phyloP scores from a whole-genome alignment of 1,140 invertebrate species.

The Helicoverpa zea region DNA sequence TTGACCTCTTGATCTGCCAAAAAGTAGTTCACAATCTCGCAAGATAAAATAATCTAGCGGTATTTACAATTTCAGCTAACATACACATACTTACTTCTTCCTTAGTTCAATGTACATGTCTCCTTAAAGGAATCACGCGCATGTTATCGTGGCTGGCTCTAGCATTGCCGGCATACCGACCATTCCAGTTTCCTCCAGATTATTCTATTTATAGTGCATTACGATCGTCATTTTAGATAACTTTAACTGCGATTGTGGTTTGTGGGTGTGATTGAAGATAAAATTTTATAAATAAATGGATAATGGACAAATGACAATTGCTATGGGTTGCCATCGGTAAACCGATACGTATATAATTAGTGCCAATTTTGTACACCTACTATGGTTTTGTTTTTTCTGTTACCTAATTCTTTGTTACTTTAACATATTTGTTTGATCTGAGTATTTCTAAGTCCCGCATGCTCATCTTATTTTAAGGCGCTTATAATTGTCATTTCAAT shows the following conservation, averaged over 20 bases:
- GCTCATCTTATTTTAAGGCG: too few relatives aligned
- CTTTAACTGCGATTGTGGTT: background rate
- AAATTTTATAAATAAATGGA: slow-evolving; percentile 3
- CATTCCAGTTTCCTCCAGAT: slow-evolving; percentile 44
- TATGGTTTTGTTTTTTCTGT: too few relatives aligned
- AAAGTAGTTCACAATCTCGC: too few relatives aligned
- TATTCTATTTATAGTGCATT: slow-evolving; percentile 37
- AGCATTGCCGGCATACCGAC: background rate
- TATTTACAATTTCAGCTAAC: too few relatives aligned
- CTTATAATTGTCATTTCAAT: background rate
- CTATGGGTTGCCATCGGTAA: too few relatives aligned
- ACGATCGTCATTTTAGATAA: slow-evolving; percentile 31
- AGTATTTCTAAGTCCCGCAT: too few relatives aligned
- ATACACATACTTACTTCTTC: background rate
- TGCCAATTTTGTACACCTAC: too few relatives aligned
- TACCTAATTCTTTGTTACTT: too few relatives aligned
- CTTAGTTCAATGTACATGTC: background rate
- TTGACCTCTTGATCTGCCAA: too few relatives aligned
- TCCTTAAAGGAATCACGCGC: slow-evolving; percentile 5
- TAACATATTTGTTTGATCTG: too few relatives aligned
- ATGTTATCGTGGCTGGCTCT: background rate
- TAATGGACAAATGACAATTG: background rate
- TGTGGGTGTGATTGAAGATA: slow-evolving; percentile 3
- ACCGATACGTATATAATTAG: too few relatives aligned
- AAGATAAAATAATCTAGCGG: too few relatives aligned